Base-by-base conservation (phyloP, 2,113 vertebrate genomes). In the Rhabdomys dilectus region DNA sequence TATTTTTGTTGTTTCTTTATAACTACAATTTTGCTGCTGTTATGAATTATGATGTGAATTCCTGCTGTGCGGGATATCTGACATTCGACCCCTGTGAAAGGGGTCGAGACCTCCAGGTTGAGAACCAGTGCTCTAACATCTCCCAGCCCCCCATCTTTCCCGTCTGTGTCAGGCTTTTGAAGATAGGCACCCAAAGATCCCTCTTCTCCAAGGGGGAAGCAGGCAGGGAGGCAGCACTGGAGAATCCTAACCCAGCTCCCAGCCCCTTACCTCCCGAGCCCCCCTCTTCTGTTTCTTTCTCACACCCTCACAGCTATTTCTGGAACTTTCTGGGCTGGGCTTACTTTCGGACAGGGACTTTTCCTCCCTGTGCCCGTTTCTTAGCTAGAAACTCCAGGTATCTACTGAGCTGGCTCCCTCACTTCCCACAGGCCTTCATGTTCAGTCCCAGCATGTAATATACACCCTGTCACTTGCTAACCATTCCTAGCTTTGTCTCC, bases 71-170 rank as follows among this genome's bases (percentile, higher is more conserved):
- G 36, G 51, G 51, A 1, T 36, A 56, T n/a, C 34, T 12, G 34
- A n/a, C 36, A 12, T 36, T 17, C 0, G 17, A 51, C 19, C 7
- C 36, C 36, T 36, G 22, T 29, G 9, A 39, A 0, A 4, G n/a
- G 19, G 36, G 36, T 22, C 2, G 7, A 21, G 70, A 22, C 77
- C 24, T 24, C 60, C 22, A 2, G 78, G 53, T 26, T 60, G 53
- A 39, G 53, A 60, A 58, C 6, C 73, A 26, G 36, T 26, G 12
- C 36, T 39, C 53, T 26, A 8, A 39, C 2, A 0, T 16, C 56
- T 42, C 13, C 15, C 12, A 2, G 29, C 12, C 42, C 56, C 17
- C 0, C 1, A 2, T 29, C 1, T 39, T 36, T 80, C 48, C 90
- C 56, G 0, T 9, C 36, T 17, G 24, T 15, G 29, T 56, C 8